Percentiles rank a stretch among this genome's conserved stretches.
Conservation (phyloP, 2,888 invertebrate genomes). For the Drosophila melanosoma region DNA sequence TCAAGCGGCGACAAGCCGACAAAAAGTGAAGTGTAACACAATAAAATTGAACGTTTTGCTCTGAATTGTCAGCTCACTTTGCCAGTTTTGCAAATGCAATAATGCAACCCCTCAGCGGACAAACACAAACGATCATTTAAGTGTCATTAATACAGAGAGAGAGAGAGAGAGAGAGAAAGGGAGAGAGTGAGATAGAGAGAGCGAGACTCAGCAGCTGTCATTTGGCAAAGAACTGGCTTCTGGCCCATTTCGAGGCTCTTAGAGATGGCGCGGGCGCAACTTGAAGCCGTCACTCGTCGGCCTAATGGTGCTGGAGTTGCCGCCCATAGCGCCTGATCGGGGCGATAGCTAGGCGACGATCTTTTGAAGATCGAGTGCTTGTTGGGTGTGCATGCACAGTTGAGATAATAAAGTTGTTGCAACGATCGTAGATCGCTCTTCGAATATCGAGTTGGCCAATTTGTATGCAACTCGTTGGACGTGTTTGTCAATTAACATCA, state of each 20-base stretch:
- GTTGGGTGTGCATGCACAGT: slow-evolving; percentile 7
- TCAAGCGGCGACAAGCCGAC: slow-evolving; percentile 65
- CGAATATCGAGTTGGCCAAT: slow-evolving; percentile 60
- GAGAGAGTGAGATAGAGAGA: not conserved
- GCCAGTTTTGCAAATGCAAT: slow-evolving; percentile 62
- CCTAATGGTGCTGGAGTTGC: slow-evolving; percentile 66
- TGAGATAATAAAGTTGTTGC: slow-evolving; percentile 70
- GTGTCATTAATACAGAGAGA: slow-evolving; percentile 67
- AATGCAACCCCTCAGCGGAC: slow-evolving; percentile 57
- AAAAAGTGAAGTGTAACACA: slow-evolving; percentile 51
- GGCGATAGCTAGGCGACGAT: slow-evolving; percentile 19
- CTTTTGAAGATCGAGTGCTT: slow-evolving; percentile 27
- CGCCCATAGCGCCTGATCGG: slow-evolving; percentile 62
- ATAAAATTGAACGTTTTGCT: slow-evolving; percentile 35
- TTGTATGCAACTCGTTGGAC: slow-evolving; percentile 76
- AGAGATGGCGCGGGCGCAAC: slow-evolving; percentile 48
- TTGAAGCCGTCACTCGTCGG: slow-evolving; percentile 54
- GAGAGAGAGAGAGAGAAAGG: slow-evolving; percentile 8
- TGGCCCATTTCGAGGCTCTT: slow-evolving; percentile 27
- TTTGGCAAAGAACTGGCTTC: slow-evolving; percentile 49
- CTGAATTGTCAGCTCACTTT: slow-evolving; percentile 49
- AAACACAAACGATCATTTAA: slow-evolving; percentile 68
- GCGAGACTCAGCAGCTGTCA: slow-evolving; percentile 39
- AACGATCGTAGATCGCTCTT: slow-evolving; percentile 13
- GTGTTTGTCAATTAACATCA: slow-evolving; percentile 82